Percentiles rank a stretch among this genome's conserved stretches.
These are phyloP conservation scores for Stenichneumon culpator DNA, from an alignment of 2,888 invertebrate species.

Conservation along the genomic window DNA sequence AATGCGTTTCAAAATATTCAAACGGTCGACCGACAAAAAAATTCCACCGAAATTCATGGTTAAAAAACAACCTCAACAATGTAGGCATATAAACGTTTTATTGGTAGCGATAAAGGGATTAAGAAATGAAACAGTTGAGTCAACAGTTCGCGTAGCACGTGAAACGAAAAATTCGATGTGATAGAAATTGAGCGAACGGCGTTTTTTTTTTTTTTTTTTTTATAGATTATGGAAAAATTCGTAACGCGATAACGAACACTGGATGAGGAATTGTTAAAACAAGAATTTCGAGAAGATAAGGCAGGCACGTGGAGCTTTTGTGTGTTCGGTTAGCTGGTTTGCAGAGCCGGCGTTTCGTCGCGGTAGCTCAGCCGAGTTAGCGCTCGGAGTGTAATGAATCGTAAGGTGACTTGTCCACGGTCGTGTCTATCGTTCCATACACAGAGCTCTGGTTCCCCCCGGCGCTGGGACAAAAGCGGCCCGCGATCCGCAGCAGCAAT, in stretches of 20 bases:
- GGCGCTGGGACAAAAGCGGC: slow-evolving; percentile 59
- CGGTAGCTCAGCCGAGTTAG: slow-evolving; percentile 20
- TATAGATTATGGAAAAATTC: background rate
- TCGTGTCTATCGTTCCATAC: slow-evolving; percentile 55
- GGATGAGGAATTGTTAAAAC: background rate
- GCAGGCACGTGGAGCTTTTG: background rate
- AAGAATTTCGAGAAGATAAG: background rate
- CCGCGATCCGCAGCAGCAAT: slow-evolving; percentile 66
- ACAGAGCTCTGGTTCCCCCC: slow-evolving; percentile 47
- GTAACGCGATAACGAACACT: background rate
- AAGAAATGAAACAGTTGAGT: too few relatives aligned
- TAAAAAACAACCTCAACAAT: too few relatives aligned
- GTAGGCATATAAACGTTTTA: too few relatives aligned
- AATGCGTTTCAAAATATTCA: too few relatives aligned
- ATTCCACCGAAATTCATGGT: background rate
- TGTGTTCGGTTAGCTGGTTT: slow-evolving; percentile 33
- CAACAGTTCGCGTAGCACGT: too few relatives aligned
- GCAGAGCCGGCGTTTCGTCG: slow-evolving; percentile 29
- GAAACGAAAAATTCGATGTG: too few relatives aligned
- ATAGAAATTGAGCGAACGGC: too few relatives aligned
- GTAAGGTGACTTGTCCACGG: slow-evolving; percentile 55
- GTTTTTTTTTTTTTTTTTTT: background rate
- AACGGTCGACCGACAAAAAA: background rate
- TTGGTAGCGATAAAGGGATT: too few relatives aligned
- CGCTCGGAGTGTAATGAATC: slow-evolving; percentile 52